Conservation (phyloP, 2,797 vertebrate species). For the Oreonectes daqikongensis region DNA sequence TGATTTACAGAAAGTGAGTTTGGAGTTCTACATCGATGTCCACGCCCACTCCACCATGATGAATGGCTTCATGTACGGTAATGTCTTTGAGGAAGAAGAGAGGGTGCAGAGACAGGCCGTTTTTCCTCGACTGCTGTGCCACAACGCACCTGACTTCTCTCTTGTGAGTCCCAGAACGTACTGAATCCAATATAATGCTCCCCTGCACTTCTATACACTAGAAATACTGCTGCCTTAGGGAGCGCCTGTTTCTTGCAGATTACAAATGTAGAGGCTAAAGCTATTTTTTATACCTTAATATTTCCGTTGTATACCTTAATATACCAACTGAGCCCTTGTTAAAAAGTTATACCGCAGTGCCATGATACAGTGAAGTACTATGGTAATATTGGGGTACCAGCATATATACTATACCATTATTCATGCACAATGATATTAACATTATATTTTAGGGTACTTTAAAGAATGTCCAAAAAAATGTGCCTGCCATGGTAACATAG, state of each 20-base stretch:
- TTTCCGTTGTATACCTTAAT: neutral
- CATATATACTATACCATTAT: neutral
- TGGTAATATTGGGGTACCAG: neutral
- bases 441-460: neutral
- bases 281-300: conserved; percentile 5
- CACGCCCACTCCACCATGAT: conserved; percentile 99
- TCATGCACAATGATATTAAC: neutral
- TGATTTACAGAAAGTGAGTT: conserved; percentile 84
- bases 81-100: conserved; percentile 95
- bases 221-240: conserved; percentile 1
- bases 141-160: conserved; percentile 96
- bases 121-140: conserved; percentile 92
- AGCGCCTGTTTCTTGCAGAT: neutral
- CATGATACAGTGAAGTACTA: neutral
- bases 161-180: conserved; percentile 79
- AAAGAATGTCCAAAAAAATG: neutral
- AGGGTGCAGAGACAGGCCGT: conserved; percentile 92
- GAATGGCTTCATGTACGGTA: conserved; percentile 99
- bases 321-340: neutral
- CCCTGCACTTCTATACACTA: neutral
- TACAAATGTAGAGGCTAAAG: neutral
- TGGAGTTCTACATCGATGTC: conserved; percentile 99
- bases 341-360: neutral
- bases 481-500: neutral
- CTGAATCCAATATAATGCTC: conserved; percentile 4